A percentile compares a stretch with the other conserved stretches of the same genome.
Conservation (phyloP, 2,888 invertebrate genomes). For the Melanargia galathea region DNA sequence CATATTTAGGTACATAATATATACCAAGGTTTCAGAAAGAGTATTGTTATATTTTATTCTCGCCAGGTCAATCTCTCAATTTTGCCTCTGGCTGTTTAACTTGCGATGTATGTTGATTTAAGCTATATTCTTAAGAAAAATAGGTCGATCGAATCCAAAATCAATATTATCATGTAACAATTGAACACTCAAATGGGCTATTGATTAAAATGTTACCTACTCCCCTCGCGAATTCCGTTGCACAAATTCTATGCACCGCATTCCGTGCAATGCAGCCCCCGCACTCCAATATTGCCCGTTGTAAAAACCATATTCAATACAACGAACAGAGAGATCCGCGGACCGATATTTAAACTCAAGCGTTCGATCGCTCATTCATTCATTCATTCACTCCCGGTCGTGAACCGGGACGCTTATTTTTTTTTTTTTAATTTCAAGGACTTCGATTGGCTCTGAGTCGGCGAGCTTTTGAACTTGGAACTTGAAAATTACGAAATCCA, state of each 20-base stretch:
- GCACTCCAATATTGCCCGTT: conserved; percentile 60
- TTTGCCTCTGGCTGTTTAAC: neutral
- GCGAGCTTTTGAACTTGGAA: conserved; percentile 66
- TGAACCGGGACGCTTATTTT: conserved; percentile 54
- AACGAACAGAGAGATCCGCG: conserved; percentile 75
- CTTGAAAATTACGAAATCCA: conserved; percentile 51
- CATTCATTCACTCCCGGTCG: conserved; percentile 48
- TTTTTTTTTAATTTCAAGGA: conserved; percentile 54
- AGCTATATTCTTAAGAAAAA: conserved; percentile 3
- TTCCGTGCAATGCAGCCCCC: conserved; percentile 59
- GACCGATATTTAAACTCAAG: conserved; percentile 65
- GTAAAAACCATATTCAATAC: conserved; percentile 67
- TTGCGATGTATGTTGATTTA: conserved; percentile 4
- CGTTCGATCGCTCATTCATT: conserved; percentile 63
- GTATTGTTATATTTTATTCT: neutral
- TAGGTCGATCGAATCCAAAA: conserved; percentile 31
- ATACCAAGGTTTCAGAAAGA: no score
- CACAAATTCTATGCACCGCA: conserved; percentile 50
- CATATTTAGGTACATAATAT: no score
- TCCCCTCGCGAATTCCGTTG: conserved; percentile 47
- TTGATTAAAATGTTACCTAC: conserved; percentile 46
- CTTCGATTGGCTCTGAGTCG: conserved; percentile 76
- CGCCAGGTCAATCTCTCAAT: neutral
- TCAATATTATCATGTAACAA: conserved; percentile 44
- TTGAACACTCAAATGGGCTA: conserved; percentile 42